These are phyloP conservation scores for Australoheros scitulus DNA, from an alignment of 2,113 vertebrate species.

Conservation along the genomic window DNA sequence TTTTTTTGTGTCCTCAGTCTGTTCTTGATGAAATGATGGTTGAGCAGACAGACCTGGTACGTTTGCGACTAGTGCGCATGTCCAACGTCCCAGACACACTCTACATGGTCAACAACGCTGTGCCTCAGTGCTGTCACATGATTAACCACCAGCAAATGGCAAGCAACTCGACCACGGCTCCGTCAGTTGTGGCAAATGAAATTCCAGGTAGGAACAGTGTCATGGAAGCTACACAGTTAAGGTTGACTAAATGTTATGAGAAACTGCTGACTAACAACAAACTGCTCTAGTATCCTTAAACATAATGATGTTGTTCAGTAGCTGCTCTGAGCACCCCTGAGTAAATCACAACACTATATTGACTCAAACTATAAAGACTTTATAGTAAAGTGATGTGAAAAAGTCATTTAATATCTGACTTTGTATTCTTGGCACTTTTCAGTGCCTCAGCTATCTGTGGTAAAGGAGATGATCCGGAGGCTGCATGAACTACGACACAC, in stretches of 20 bases:
- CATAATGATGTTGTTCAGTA: background rate
- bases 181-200: conserved; percentile 97
- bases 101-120: conserved; percentile 96
- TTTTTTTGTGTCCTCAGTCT: conserved; percentile 77
- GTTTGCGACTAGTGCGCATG: conserved; percentile 95
- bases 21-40: conserved; percentile 99
- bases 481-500: conserved; percentile 94
- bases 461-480: conserved; percentile 93
- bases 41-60: conserved; percentile 95
- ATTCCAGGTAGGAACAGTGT: conserved; percentile 87
- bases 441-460: conserved; percentile 89
- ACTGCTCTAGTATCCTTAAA: background rate
- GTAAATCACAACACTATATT: background rate
- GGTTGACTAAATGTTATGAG: background rate
- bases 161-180: conserved; percentile 85
- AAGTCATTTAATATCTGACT: background rate
- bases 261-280: background rate
- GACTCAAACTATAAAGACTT: background rate
- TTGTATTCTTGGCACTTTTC: conserved; percentile 17
- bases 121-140: conserved; percentile 96
- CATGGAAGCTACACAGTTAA: background rate
- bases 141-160: conserved; percentile 95
- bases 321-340: background rate
- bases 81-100: conserved; percentile 98
- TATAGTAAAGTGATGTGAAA: background rate